phyloP scores from a whole-genome alignment of 2,113 vertebrate genomes.

The Synchiropus splendidus region DNA sequence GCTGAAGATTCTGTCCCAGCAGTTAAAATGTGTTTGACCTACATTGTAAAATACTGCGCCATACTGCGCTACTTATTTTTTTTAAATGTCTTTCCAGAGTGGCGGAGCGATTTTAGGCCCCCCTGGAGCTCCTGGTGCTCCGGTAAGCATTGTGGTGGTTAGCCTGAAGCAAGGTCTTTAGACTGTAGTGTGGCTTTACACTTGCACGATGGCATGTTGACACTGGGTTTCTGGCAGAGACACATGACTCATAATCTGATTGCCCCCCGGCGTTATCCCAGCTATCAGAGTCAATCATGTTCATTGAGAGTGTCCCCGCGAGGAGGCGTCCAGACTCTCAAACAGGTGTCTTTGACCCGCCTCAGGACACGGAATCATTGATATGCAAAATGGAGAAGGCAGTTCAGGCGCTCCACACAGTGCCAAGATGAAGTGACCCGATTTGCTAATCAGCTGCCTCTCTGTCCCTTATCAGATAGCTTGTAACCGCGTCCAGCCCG shows the following conservation, averaged over 20 bases:
- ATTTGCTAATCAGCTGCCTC: conserved; percentile 52
- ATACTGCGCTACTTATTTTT: conserved; percentile 13
- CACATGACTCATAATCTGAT: conserved; percentile 36
- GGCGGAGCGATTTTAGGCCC: conserved; percentile 69
- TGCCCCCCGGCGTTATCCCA: conserved; percentile 30
- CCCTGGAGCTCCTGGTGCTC: conserved; percentile 82
- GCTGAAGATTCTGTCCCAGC: conserved; percentile 8
- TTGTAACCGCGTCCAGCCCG: conserved; percentile 48
- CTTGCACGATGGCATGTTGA: conserved; percentile 20
- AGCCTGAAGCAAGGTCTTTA: conserved; percentile 42
- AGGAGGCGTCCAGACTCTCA: conserved; percentile 32
- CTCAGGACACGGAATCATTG: conserved; percentile 39
- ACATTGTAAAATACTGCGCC: conserved; percentile 22
- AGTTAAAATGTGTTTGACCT: conserved; percentile 23
- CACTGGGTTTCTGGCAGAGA: conserved; percentile 29
- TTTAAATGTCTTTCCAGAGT: conserved; percentile 69
- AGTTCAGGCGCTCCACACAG: conserved; percentile 21
- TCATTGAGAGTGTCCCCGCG: conserved; percentile 29
- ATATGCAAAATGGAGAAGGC: conserved; percentile 45
- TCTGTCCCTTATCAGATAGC: conserved; percentile 51
- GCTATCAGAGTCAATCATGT: conserved; percentile 32
- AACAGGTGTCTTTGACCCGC: conserved; percentile 36
- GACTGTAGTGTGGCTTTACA: conserved; percentile 20
- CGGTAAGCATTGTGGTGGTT: conserved; percentile 68
- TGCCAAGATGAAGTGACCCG: conserved; percentile 29